A percentile compares a stretch with the other conserved stretches of the same genome.
Conservation (phyloP, 1,140 invertebrate genomes). For the Drosophila biarmipes region DNA sequence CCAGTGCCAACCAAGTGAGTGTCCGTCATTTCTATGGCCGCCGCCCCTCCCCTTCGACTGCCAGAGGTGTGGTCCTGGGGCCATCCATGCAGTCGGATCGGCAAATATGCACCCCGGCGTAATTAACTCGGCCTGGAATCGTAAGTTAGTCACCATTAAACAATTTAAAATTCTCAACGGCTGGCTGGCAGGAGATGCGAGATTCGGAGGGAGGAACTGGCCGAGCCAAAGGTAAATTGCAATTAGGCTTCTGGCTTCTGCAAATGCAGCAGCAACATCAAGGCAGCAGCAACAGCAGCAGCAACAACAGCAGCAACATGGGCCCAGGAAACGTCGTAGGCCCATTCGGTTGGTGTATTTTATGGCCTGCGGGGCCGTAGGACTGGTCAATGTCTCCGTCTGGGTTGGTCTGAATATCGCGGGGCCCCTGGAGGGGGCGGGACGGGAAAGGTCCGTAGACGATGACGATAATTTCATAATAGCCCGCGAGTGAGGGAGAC, state of each 20-base stretch:
- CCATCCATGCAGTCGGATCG: conserved; percentile 50
- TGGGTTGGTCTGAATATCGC: conserved; percentile 13
- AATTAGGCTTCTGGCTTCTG: conserved; percentile 81
- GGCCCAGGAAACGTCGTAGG: conserved; percentile 37
- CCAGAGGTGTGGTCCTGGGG: conserved; percentile 54
- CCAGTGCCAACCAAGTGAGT: conserved; percentile 8
- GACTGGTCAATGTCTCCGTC: conserved; percentile 66
- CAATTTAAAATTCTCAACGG: conserved; percentile 81
- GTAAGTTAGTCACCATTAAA: conserved; percentile 83
- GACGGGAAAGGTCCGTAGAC: conserved; percentile 21
- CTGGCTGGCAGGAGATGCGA: conserved; percentile 30
- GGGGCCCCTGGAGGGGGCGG: not conserved
- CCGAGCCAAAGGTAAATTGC: conserved; percentile 75
- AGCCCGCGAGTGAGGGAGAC: conserved; percentile 59
- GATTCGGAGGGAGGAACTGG: conserved; percentile 29
- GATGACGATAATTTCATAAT: conserved; percentile 79
- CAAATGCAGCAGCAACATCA: conserved; percentile 55
- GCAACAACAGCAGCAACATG: conserved; percentile 12
- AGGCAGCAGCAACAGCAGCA: conserved; percentile 13
- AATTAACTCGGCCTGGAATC: conserved; percentile 81
- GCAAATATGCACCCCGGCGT: conserved; percentile 81
- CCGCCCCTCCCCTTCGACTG: conserved; percentile 5
- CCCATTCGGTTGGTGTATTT: conserved; percentile 75
- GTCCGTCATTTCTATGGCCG: conserved; percentile 42
- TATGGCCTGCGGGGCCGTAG: conserved; percentile 67